Conservation (phyloP, 1,140 invertebrate species). For the Meteorus sp. region DNA sequence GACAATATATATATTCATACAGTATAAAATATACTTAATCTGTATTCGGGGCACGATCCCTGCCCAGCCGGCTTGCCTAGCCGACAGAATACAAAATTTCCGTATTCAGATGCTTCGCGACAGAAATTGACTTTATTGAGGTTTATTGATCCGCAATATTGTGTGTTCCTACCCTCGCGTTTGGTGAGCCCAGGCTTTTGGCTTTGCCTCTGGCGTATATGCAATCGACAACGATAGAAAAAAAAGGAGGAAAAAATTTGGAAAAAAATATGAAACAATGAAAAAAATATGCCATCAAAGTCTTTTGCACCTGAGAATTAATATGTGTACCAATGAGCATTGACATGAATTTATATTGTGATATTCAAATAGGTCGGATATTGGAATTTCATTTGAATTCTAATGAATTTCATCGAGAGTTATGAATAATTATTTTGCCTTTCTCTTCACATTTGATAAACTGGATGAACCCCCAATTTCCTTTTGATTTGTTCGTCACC, state of each 20-base stretch:
- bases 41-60: constrained; percentile 54
- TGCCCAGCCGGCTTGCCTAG: constrained; percentile 45
- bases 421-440: too few species aligned
- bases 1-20: constrained; percentile 22
- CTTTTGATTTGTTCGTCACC: constrained; percentile 15
- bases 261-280: constrained; percentile 1
- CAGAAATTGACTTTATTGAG: constrained; percentile 62
- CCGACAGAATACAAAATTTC: constrained; percentile 57
- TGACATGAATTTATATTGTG: background rate
- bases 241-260: too few species aligned
- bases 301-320: background rate
- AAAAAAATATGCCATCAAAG: constrained; percentile 22
- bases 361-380: background rate
- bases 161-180: constrained; percentile 35
- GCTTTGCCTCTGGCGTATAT: constrained; percentile 6
- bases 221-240: constrained; percentile 1
- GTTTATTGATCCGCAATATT: constrained; percentile 61
- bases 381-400: too few species aligned
- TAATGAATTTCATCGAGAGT: background rate
- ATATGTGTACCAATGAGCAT: background rate
- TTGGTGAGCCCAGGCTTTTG: constrained; percentile 19
- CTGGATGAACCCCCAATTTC: background rate
- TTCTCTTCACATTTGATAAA: background rate
- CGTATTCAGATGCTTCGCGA: constrained; percentile 58
- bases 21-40: constrained; percentile 53